A percentile compares a stretch with the other conserved stretches of the same genome.
Evolutionary conservation across 2,888 invertebrate genomes (phyloP).

Genomic region (Acanthosepion esculentum): DNA sequence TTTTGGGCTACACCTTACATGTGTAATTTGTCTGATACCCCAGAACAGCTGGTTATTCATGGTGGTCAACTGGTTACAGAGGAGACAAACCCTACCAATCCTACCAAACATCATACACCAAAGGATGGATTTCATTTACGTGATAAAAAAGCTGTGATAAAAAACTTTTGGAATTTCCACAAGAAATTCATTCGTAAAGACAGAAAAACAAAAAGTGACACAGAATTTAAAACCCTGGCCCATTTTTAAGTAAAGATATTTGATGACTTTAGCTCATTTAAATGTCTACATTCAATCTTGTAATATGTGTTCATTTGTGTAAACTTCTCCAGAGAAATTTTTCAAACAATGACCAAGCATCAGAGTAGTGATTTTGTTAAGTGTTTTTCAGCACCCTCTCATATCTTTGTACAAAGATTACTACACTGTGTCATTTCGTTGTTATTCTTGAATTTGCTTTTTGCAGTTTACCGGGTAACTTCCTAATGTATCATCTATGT

Average conservation of each 20-base stretch:
- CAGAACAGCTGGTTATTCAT: background rate
- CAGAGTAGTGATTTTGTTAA: no score
- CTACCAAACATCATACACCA: background rate
- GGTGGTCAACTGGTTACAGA: background rate
- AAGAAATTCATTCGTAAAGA: conserved; percentile 42
- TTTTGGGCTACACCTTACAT: background rate
- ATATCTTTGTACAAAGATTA: background rate
- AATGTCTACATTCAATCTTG: background rate
- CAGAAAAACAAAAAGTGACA: background rate
- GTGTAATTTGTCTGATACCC: background rate
- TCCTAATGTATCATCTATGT: background rate
- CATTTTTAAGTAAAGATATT: background rate
- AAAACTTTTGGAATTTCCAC: conserved; percentile 47
- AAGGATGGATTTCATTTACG: conserved; percentile 44
- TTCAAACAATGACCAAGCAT: background rate
- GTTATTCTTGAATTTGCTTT: background rate
- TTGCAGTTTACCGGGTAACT: background rate
- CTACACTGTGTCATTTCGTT: background rate
- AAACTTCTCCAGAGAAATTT: background rate
- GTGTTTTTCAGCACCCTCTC: no score
- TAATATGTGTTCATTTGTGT: background rate
- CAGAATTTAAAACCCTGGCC: conserved; percentile 44
- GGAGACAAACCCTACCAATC: background rate
- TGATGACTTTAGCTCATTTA: background rate
- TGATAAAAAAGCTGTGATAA: conserved; percentile 46